Evolutionary conservation across 35 echinoderm and acorn worm genomes (phyloP).

Genomic region (Eucidaris tribuloides): DNA sequence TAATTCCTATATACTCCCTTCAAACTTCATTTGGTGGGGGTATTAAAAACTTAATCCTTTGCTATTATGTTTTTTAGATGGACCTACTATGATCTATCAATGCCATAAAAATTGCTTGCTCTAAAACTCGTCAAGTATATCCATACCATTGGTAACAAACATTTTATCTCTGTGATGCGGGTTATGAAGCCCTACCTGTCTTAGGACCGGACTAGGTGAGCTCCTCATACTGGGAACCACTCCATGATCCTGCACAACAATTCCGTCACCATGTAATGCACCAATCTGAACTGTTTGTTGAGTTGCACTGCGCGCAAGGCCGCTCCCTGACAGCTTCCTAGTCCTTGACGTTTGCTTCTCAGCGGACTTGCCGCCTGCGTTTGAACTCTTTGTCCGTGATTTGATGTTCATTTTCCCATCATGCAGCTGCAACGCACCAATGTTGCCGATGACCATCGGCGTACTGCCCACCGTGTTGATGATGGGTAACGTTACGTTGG

Average conservation of each 20-base stretch:
- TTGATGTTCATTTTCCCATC: conserved; percentile 94
- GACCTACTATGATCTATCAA: no score
- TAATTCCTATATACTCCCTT: no score
- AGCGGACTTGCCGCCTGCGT: conserved; percentile 18
- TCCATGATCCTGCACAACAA: conserved; percentile 17
- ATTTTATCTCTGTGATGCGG: not conserved
- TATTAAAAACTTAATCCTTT: no score
- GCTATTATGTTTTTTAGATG: no score
- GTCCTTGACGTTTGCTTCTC: conserved; percentile 42
- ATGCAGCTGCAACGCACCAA: conserved; percentile 74
- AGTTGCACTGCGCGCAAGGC: not conserved
- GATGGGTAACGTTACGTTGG: conserved; percentile 65
- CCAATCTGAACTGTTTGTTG: conserved; percentile 26
- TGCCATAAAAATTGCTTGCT: no score
- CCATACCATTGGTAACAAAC: no score
- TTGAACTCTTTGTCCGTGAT: conserved; percentile 64
- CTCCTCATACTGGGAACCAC: conserved; percentile 26
- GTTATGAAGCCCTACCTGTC: conserved; percentile 43
- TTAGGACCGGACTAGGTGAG: conserved; percentile 62
- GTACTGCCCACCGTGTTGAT: conserved; percentile 57
- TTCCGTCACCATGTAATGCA: not conserved
- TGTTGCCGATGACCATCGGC: conserved; percentile 59
- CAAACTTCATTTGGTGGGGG: no score
- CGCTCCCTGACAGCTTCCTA: conserved; percentile 55
- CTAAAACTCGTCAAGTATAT: no score